Base-by-base conservation (phyloP, 2,888 invertebrate genomes). In the Eugnorisma glareosa region DNA sequence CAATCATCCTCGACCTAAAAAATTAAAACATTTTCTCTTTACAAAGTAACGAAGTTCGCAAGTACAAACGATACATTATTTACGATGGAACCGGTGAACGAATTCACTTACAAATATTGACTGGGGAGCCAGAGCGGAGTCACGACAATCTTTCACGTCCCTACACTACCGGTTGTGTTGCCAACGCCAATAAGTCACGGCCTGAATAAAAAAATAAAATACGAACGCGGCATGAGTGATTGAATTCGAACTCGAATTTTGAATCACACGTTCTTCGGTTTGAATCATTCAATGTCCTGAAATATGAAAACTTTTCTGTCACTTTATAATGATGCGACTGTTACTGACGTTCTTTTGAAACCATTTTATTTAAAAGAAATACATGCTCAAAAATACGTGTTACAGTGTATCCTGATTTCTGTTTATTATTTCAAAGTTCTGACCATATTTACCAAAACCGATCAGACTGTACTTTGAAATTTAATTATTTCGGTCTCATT, bases 41-140 rank as follows among this genome's bases (percentile, higher is more conserved):
- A 28, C 10, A 64, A 48, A 24, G 43, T 66, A 69, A 73, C 5
- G 66, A 51, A 81, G 7, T 61, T 64, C 63, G 35, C 72, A 68
- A 77, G 73, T 79, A 86, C 73, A 66, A 63, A 51, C 67, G 48
- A 72, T 83, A 78, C 81, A 85, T 86, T 88, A 88, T 89, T 86
- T 85, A 85, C 86, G 67, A 79, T 70, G 51, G 74, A 64, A 77
- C 63, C 77, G 75, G 82, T 80, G 82, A 84, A 83, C 84, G 75
- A 87, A 86, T 89, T 89, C 83, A 84, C 82, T 88, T 83, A 83
- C 80, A 87, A 88, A 89, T 90, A 90, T 90, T 89, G 82, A 85
- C 84, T 87, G 63, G 75, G 78, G 82, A 75, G 67, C 61, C 78
- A 40, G 74, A 76, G 57, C 84, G 59, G 54, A 78, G 80, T 84